These are phyloP conservation scores for Brachyrhaphis roseni DNA, from an alignment of 2,797 vertebrate genomes.

Conservation along the genomic window DNA sequence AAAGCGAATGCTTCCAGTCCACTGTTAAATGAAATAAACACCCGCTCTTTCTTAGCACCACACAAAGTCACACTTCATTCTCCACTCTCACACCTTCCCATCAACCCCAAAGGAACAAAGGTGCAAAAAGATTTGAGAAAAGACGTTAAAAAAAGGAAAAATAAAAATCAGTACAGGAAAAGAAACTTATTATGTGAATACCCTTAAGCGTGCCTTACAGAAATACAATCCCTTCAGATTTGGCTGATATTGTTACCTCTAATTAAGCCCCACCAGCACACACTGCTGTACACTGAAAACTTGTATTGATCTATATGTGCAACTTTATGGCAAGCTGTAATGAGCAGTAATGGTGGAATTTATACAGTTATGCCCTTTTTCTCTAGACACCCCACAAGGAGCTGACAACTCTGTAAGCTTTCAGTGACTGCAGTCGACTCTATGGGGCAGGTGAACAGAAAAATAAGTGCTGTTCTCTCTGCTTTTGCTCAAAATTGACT, in stretches of 20 bases:
- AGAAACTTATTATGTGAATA: constrained; percentile 22
- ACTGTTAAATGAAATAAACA: constrained; percentile 51
- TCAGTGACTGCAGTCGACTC: constrained; percentile 39
- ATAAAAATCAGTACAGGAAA: constrained; percentile 1
- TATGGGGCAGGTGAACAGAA: constrained; percentile 9
- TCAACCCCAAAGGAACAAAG: constrained; percentile 15
- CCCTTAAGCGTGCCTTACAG: constrained; percentile 3
- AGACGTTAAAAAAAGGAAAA: constrained; percentile 2
- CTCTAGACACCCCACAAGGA: constrained; percentile 10
- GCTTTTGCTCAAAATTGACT: constrained; percentile 14
- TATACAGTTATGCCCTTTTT: constrained; percentile 10
- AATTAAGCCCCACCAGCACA: background rate
- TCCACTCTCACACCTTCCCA: constrained; percentile 18
- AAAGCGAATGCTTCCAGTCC: constrained; percentile 40
- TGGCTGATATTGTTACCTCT: constrained; percentile 1
- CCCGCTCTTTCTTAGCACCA: constrained; percentile 28
- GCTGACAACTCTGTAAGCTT: constrained; percentile 18
- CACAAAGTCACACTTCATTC: constrained; percentile 27
- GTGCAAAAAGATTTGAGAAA: constrained; percentile 5
- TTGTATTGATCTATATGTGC: background rate
- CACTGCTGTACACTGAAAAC: background rate
- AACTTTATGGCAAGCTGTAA: constrained; percentile 1
- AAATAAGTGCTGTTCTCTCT: constrained; percentile 18
- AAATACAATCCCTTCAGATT: constrained; percentile 17
- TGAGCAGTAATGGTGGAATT: constrained; percentile 5